These are phyloP conservation scores for Lagocephalus sceleratus DNA, from an alignment of 2,797 vertebrate genomes.

Conservation along the genomic window DNA sequence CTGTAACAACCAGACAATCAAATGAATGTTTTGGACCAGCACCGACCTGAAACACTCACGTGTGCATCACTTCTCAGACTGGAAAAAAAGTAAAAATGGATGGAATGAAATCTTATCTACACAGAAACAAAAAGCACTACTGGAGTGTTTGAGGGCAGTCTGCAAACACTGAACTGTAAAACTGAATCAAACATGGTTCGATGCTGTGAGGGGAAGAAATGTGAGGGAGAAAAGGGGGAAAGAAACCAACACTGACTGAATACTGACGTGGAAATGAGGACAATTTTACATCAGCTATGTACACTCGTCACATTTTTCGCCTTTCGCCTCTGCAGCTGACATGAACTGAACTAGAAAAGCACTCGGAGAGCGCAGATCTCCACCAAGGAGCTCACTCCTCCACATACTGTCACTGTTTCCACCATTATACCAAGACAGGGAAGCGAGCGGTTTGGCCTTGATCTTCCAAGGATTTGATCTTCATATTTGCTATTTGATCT, in stretches of 20 bases:
- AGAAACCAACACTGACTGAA: constrained; percentile 41
- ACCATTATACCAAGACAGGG: too few relatives aligned
- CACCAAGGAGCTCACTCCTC: too few relatives aligned
- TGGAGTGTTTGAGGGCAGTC: constrained; percentile 9
- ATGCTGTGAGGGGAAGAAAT: constrained; percentile 35
- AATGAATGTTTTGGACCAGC: constrained; percentile 40
- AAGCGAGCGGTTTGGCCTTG: too few relatives aligned
- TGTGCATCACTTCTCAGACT: constrained; percentile 41
- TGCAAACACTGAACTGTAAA: constrained; percentile 38
- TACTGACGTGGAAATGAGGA: constrained; percentile 64
- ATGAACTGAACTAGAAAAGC: constrained; percentile 24
- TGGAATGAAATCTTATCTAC: constrained; percentile 66
- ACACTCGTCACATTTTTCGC: constrained; percentile 56
- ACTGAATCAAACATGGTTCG: constrained; percentile 27
- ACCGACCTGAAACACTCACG: constrained; percentile 32
- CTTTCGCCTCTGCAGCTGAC: constrained; percentile 24
- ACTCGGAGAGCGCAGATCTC: too few relatives aligned
- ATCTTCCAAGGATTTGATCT: too few relatives aligned
- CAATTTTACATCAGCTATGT: constrained; percentile 66
- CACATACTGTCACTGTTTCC: too few relatives aligned
- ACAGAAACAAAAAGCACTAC: constrained; percentile 44
- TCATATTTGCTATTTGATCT: too few relatives aligned
- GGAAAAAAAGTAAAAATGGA: constrained; percentile 14
- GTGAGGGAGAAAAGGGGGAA: constrained; percentile 18
- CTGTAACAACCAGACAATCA: constrained; percentile 27